Base-by-base conservation (phyloP, 2,888 invertebrate species). In the Lucinisca nassula region DNA sequence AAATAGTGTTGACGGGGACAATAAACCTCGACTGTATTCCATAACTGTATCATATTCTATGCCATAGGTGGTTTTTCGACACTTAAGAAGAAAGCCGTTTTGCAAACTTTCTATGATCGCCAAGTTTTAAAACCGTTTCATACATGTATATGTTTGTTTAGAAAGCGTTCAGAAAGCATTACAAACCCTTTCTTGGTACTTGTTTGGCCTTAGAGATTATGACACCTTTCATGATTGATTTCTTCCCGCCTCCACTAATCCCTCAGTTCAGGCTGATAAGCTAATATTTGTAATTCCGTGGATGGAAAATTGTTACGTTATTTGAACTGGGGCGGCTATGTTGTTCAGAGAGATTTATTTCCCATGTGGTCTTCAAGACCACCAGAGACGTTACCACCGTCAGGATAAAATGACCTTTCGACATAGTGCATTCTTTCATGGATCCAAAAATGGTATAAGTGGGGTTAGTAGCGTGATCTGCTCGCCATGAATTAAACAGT, bases 221-320 rank as follows among this genome's bases (percentile, higher is more conserved):
- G 21, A 67, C 67, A 67, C 67, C 67, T 67, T 35, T 17, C 30
- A n/a, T 35, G 17, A 67, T 67, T n/a, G 67, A 35, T 14, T 67
- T 67, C 32, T 67, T 67, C 67, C 55, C 67, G 67, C 67, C 67
- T 67, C 67, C 35, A 1, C n/a, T 67, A 67, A 67, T 67, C 67
- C 21, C 35, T 67, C 35, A 67, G 67, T 67, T 35, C 67, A 67
- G n/a, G n/a, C 67, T 67, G 67, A 35, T 67, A 35, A 35, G 67
- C 32, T 67, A 35, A 67, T 58, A 67, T 67, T 67, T 67, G 35
- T 67, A 30, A 45, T 45, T n/a, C 30, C 32, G 4, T 17, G 55
- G 55, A 24, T 27, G 30, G 17, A 61, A 61, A 61, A 45, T 24
- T 61, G 30, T 61, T 27, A 61, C 30, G 30, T 32, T 67, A 21